Evolutionary conservation across 2,888 invertebrate species (phyloP).

Genomic region (Coronaproctus castanopsis): DNA sequence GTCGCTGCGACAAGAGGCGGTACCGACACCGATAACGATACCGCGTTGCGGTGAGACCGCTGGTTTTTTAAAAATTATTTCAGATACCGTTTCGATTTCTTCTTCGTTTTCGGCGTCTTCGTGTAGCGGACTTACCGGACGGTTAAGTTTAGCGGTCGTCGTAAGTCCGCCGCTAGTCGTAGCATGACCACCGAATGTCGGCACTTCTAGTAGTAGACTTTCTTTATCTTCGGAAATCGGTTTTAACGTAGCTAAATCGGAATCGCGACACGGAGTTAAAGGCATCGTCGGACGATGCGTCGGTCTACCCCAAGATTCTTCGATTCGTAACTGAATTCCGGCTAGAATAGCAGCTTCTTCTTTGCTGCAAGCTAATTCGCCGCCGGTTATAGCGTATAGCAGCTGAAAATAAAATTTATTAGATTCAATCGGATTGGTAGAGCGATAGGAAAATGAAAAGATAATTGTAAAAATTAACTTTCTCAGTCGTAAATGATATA

Average conservation of each 20-base stretch:
- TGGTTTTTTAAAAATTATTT: too few relatives aligned
- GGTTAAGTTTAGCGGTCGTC: slow-evolving; percentile 8
- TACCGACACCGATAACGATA: slow-evolving; percentile 5
- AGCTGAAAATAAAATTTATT: slow-evolving; percentile 28
- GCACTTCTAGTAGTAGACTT: slow-evolving; percentile 23
- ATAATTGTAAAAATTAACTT: too few relatives aligned
- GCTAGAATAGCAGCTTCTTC: slow-evolving; percentile 41
- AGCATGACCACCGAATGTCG: slow-evolving; percentile 21
- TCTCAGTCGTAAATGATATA: too few relatives aligned
- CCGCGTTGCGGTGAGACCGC: neutral
- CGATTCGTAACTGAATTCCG: slow-evolving; percentile 38
- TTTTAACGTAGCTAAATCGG: slow-evolving; percentile 19
- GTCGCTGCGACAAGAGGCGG: slow-evolving; percentile 9
- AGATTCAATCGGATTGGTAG: too few relatives aligned
- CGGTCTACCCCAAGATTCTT: slow-evolving; percentile 32
- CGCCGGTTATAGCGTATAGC: slow-evolving; percentile 36
- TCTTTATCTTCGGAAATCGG: slow-evolving; percentile 26
- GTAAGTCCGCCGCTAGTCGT: too few relatives aligned
- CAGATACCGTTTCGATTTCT: slow-evolving; percentile 15
- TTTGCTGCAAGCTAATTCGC: slow-evolving; percentile 37
- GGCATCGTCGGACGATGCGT: slow-evolving; percentile 3
- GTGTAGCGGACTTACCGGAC: slow-evolving; percentile 22
- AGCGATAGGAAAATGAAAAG: too few relatives aligned
- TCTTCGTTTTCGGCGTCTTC: slow-evolving; percentile 23
- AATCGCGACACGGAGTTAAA: slow-evolving; percentile 9